These are phyloP conservation scores for Mallotus villosus DNA, from an alignment of 2,797 vertebrate species.

Conservation along the genomic window DNA sequence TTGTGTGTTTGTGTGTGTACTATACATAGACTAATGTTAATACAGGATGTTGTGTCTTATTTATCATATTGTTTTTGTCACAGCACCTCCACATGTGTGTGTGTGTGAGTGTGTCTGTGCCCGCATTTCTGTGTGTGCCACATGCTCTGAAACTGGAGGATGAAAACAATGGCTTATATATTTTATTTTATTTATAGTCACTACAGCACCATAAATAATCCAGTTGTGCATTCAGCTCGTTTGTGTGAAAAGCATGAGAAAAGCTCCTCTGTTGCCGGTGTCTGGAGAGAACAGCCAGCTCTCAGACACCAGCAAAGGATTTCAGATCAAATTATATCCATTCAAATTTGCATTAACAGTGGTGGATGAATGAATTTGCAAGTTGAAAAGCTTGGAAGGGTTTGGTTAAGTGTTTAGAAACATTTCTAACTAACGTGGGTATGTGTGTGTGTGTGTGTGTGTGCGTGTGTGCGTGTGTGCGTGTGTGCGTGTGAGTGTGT, in stretches of 20 bases:
- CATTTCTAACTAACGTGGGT: background rate
- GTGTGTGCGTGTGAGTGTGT: conserved; percentile 17
- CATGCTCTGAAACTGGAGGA: conserved; percentile 4
- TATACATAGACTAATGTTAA: background rate
- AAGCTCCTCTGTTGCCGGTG: background rate
- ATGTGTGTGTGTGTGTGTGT: background rate
- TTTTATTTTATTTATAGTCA: background rate
- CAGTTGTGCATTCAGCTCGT: background rate
- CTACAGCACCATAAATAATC: background rate
- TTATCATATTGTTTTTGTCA: background rate
- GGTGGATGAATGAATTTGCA: background rate
- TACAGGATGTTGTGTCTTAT: conserved; percentile 1
- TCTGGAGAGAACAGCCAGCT: background rate
- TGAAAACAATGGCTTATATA: background rate
- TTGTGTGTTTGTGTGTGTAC: background rate
- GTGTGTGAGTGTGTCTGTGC: no score
- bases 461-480: conserved; percentile 34
- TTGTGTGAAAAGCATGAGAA: background rate
- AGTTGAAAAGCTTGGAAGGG: background rate
- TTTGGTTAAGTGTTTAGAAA: background rate
- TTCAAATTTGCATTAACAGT: background rate
- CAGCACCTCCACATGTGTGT: background rate
- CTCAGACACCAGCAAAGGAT: background rate
- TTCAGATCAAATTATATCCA: no score
- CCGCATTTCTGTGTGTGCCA: no score